Evolutionary conservation across 2,797 vertebrate genomes (phyloP).

Genomic region (Diplodus sargus): DNA sequence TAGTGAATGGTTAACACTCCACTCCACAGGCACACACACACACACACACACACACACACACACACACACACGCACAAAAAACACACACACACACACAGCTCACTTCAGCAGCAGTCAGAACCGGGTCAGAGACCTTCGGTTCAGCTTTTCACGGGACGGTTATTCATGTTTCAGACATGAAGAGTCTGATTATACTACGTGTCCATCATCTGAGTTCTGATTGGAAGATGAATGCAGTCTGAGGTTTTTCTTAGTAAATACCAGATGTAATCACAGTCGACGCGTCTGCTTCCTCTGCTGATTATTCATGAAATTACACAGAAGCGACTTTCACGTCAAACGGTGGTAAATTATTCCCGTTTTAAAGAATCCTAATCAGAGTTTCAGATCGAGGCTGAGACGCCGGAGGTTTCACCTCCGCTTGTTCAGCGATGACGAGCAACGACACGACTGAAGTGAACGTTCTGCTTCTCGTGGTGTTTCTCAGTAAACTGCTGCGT

Average conservation of each 20-base stretch:
- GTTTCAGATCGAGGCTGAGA: neutral
- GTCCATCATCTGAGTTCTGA: neutral
- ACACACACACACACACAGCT: neutral
- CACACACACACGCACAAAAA: neutral
- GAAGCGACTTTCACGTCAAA: neutral
- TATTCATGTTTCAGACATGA: neutral
- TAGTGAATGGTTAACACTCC: slow-evolving; percentile 30
- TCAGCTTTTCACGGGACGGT: neutral
- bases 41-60: neutral
- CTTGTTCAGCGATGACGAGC: neutral
- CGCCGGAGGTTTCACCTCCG: neutral
- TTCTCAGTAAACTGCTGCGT: too few species aligned
- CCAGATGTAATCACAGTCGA: slow-evolving; percentile 4
- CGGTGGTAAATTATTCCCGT: fast-evolving
- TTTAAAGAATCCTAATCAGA: neutral
- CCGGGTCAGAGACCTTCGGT: neutral
- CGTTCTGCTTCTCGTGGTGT: too few species aligned
- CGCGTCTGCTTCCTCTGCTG: neutral
- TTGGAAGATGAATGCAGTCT: neutral
- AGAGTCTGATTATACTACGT: neutral
- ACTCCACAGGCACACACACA: neutral
- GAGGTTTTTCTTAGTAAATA: neutral
- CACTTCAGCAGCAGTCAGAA: neutral
- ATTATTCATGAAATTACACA: neutral
- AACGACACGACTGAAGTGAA: neutral